These are phyloP conservation scores for Yponomeuta plumbellus DNA, from an alignment of 2,888 invertebrate genomes.

Conservation along the genomic window DNA sequence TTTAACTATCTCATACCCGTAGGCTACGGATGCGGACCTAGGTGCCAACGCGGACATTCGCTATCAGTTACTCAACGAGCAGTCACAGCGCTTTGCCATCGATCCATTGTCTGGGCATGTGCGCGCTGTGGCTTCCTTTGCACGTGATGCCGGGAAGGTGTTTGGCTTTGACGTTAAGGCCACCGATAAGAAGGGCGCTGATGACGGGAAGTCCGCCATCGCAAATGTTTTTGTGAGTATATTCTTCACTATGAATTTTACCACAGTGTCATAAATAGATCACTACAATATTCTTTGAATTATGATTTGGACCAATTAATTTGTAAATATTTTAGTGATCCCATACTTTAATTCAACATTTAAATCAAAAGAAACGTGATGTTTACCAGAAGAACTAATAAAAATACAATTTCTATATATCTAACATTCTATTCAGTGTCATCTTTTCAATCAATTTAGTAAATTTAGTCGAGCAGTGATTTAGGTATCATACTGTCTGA, in stretches of 20 bases:
- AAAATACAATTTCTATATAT: too few relatives aligned
- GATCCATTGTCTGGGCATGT: constrained; percentile 87
- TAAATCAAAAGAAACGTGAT: too few relatives aligned
- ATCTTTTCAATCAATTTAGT: too few relatives aligned
- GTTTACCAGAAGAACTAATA: too few relatives aligned
- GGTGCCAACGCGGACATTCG: constrained; percentile 87
- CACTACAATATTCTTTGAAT: too few relatives aligned
- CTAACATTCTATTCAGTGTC: too few relatives aligned
- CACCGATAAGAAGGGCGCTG: constrained; percentile 86
- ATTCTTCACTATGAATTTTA: constrained; percentile 4
- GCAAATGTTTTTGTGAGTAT: constrained; percentile 88
- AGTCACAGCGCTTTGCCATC: constrained; percentile 84
- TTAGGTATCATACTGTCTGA: too few relatives aligned
- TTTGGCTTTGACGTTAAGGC: constrained; percentile 93
- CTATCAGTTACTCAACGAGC: constrained; percentile 87
- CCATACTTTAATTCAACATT: too few relatives aligned
- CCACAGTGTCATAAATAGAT: too few relatives aligned
- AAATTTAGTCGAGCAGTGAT: too few relatives aligned
- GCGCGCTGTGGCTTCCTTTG: constrained; percentile 81
- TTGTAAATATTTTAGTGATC: neutral
- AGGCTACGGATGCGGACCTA: constrained; percentile 85
- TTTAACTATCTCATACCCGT: too few relatives aligned
- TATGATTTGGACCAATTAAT: too few relatives aligned
- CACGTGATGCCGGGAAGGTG: constrained; percentile 83
- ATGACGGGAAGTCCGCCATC: constrained; percentile 88